phyloP scores from a whole-genome alignment of 2,113 vertebrate species.

The Halcyon malimbica region DNA sequence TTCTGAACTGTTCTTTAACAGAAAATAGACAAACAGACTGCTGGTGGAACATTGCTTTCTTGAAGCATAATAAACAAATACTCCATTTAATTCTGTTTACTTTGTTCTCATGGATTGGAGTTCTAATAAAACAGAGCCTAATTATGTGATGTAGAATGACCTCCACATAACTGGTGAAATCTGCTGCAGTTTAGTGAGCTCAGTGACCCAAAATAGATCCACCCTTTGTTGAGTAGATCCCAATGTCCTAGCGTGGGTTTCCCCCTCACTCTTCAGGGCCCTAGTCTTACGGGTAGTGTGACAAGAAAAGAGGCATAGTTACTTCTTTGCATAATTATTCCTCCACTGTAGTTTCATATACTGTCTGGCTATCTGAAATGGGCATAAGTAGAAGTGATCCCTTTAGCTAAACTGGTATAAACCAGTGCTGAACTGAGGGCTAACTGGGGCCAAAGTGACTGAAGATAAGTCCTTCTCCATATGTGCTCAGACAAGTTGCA shows the following conservation, averaged over 20 bases:
- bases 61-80: constrained; percentile 46
- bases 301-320: not conserved
- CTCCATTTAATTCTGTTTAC: constrained; percentile 23
- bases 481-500: fast-evolving
- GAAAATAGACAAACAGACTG: not conserved
- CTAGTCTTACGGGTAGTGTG: not conserved
- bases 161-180: not conserved
- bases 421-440: not conserved
- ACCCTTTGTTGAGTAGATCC: not conserved
- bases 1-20: constrained; percentile 10
- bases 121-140: not conserved
- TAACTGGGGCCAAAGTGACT: not conserved
- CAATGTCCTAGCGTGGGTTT: fast-evolving
- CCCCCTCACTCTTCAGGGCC: not conserved
- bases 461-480: not conserved
- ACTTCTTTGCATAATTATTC: not conserved
- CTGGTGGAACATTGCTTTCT: constrained; percentile 6
- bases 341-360: not conserved
- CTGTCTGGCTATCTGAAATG: not conserved
- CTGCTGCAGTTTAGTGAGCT: not conserved
- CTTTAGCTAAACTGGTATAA: not conserved
- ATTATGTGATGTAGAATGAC: not conserved
- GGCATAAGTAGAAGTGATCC: not conserved
- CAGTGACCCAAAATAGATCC: not conserved
- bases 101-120: constrained; percentile 17